These are phyloP conservation scores for Panthera leo DNA, from an alignment of 2,113 vertebrate species.

Conservation along the genomic window DNA sequence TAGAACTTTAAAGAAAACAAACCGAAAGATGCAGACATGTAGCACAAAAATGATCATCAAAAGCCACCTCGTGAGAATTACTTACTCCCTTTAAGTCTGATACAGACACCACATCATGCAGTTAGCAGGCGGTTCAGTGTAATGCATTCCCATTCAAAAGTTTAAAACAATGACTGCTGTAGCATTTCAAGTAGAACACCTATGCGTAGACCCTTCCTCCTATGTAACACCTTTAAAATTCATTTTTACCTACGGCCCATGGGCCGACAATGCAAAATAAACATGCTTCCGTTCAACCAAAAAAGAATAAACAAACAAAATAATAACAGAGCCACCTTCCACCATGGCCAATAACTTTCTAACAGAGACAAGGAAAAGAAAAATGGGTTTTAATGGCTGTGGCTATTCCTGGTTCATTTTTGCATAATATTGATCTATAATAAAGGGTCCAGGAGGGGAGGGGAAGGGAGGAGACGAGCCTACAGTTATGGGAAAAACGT, in stretches of 20 bases:
- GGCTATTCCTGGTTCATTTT: conserved; percentile 49
- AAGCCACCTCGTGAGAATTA: background rate
- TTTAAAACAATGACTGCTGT: background rate
- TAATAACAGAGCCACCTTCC: background rate
- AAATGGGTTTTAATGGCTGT: conserved; percentile 13
- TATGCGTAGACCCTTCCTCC: background rate
- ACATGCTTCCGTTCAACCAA: background rate
- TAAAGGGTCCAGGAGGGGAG: background rate
- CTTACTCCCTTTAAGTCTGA: background rate
- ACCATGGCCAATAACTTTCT: conserved; percentile 34
- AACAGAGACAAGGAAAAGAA: conserved; percentile 48
- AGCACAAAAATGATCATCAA: background rate
- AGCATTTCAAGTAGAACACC: background rate
- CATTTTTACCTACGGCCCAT: background rate
- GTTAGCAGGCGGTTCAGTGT: background rate
- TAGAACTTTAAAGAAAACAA: conserved; percentile 38
- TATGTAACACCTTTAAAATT: background rate
- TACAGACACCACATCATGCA: background rate
- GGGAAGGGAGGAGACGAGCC: background rate
- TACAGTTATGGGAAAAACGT: conserved; percentile 67
- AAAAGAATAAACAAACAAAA: conserved; percentile 31
- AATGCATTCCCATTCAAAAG: background rate
- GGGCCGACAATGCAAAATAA: conserved; percentile 25
- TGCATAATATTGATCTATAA: conserved; percentile 57
- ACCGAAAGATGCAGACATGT: background rate